Evolutionary conservation across 2,888 invertebrate genomes (phyloP).

Genomic region (Lasioglossum oenotherae): DNA sequence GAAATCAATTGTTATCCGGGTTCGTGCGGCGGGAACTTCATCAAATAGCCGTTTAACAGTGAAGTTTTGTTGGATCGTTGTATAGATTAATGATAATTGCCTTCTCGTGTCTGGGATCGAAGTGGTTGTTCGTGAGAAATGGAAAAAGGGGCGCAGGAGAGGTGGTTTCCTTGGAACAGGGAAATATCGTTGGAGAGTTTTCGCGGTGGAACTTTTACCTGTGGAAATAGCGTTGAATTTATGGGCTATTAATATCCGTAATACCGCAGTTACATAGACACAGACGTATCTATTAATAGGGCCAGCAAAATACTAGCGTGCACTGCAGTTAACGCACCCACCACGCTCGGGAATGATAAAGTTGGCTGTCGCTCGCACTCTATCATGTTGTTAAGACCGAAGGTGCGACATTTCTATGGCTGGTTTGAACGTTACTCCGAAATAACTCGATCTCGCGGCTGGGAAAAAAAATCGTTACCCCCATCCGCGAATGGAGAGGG

Average conservation of each 20-base stretch:
- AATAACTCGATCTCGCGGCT: conserved; percentile 44
- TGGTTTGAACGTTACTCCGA: conserved; percentile 51
- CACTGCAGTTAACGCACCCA: conserved; percentile 64
- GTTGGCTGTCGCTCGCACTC: conserved; percentile 66
- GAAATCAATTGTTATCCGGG: not conserved
- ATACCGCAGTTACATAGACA: conserved; percentile 59
- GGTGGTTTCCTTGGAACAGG: conserved; percentile 16
- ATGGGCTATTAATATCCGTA: conserved; percentile 63
- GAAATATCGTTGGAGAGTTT: conserved; percentile 26
- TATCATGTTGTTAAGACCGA: conserved; percentile 65
- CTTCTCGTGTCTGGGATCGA: not conserved
- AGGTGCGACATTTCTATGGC: conserved; percentile 63
- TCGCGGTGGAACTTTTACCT: conserved; percentile 52
- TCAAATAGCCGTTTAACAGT: not conserved
- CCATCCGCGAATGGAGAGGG: not conserved
- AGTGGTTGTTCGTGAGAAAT: not conserved
- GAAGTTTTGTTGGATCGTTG: not conserved
- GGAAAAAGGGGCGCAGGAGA: conserved; percentile 1
- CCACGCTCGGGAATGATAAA: conserved; percentile 61
- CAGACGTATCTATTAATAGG: conserved; percentile 64
- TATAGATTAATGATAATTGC: conserved; percentile 6
- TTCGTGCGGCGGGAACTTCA: not conserved
- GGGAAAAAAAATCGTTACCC: conserved; percentile 25
- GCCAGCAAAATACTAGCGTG: conserved; percentile 63
- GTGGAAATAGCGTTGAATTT: conserved; percentile 62